Evolutionary conservation across 2,113 vertebrate species (phyloP).

Genomic region (Myotis brandtii): DNA sequence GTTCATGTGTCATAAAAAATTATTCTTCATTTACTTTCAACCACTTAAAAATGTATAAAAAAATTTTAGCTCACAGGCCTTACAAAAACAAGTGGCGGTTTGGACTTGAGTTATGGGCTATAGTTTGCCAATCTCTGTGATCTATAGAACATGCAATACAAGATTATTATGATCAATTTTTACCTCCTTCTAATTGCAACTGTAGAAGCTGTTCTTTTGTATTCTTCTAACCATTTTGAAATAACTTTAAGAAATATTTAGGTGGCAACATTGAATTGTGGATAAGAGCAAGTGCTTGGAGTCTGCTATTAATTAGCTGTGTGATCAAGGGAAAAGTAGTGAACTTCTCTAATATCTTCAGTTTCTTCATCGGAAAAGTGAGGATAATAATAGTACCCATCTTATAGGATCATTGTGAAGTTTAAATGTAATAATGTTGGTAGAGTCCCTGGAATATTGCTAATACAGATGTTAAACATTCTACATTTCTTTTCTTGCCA

Average conservation of each 20-base stretch:
- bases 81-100: not conserved
- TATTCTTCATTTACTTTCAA: constrained; percentile 26
- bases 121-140: not conserved
- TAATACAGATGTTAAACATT: not conserved
- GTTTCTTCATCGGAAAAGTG: not conserved
- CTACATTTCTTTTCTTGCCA: not conserved
- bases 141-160: not conserved
- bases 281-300: not conserved
- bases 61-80: not conserved
- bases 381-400: not conserved
- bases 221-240: not conserved
- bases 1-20: not conserved
- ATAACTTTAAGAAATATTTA: constrained; percentile 5
- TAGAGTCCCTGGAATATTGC: not conserved
- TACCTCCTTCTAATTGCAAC: not conserved
- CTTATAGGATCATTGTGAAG: not conserved
- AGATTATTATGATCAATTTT: not conserved
- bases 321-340: not conserved
- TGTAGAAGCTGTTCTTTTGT: not conserved
- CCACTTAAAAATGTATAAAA: not conserved
- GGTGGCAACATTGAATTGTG: not conserved
- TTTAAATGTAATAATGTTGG: constrained; percentile 3
- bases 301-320: not conserved
- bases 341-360: not conserved
- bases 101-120: not conserved